Base-by-base conservation (phyloP, 2,888 invertebrate genomes). In the Campoletis raptor region DNA sequence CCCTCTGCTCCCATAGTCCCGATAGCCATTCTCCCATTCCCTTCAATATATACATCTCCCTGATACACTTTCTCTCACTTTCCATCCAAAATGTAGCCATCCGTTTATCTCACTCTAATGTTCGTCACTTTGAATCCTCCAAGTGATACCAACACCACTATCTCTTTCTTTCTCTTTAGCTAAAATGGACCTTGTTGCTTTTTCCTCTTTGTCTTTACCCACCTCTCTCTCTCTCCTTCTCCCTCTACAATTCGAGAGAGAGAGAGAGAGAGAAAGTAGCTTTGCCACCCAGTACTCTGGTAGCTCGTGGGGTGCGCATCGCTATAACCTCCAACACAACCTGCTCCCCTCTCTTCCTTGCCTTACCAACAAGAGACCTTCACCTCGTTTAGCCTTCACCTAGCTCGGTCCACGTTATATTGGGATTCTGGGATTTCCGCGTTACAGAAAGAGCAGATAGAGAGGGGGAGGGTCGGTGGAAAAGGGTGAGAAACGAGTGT, bases 381-480 rank as follows among this genome's bases (percentile, higher is more conserved):
- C 94, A 94, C 94, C 94, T 92, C 92, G 91, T 93, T 94, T 94
- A 94, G 93, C 94, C 94, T 94, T 94, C 94, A 94, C 93, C 94
- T 92, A 92, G 92, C 93, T 93, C 92, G 92, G 92, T 91, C 92
- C 92, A 90, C 90, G 86, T 74, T 81, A 78, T 79, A 66, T 73
- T 82, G 85, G 90, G 91, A 91, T 92, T 93, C 93, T 91, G 91
- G 92, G 92, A 91, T 92, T 83, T 90, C 88, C 89, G 88, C 85
- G 87, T 82, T 70, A 67, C 66, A 30, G 37, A 24, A 64, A 77
- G 77, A 21, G 42, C 48, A 70, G 70, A 57, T 54, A 54, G 66
- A 24, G 66, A 37, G 15, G 37, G 66, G 54, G 67, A 64, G 54
- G 37, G 66, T 57, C 67, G 37, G 21, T 54, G 45, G 54, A 10